Evolutionary conservation across 30 jellyfish, hydroid and myxozoan species (phyloP).

Genomic region (Aurelia aurita complex sp. Pacific): DNA sequence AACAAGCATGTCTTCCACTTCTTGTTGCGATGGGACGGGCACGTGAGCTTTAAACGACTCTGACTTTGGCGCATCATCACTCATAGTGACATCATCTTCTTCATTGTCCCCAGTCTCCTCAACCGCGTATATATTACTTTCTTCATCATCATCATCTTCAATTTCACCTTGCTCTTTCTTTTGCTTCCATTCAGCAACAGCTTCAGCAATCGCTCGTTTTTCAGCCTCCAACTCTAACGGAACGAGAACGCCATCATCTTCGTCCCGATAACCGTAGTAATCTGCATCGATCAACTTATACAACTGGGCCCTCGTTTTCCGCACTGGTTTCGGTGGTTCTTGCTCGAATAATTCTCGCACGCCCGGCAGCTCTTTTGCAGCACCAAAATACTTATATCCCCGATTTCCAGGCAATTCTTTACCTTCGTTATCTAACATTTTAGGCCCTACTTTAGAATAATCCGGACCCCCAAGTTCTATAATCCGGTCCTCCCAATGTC

Average conservation of each 20-base stretch:
- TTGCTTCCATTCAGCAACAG: constrained; percentile 83
- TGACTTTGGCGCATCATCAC: constrained; percentile 3
- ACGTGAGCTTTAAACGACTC: constrained; percentile 93
- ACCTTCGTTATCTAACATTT: constrained; percentile 97
- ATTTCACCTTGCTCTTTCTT: constrained; percentile 81
- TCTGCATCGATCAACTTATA: constrained; percentile 91
- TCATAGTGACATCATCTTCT: constrained; percentile 49
- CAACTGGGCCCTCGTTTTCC: constrained; percentile 91
- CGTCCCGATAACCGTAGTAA: constrained; percentile 97
- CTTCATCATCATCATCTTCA: constrained; percentile 73
- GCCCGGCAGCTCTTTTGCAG: constrained; percentile 99
- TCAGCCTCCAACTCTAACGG: constrained; percentile 83
- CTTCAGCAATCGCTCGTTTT: constrained; percentile 77
- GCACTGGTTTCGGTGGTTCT: constrained; percentile 95
- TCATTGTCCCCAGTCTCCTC: constrained; percentile 53
- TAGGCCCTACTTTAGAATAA: constrained; percentile 91
- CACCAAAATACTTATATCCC: constrained; percentile 98
- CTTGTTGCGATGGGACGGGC: constrained; percentile 97
- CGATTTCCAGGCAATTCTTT: constrained; percentile 95
- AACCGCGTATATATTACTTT: constrained; percentile 65
- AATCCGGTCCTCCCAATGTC: constrained; percentile 97
- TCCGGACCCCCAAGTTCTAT: constrained; percentile 96
- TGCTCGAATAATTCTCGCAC: constrained; percentile 97
- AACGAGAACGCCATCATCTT: constrained; percentile 91
- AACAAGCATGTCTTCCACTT: constrained; percentile 92